Evolutionary conservation across 35 echinoderm and acorn worm species (phyloP), one percentile per base, ranked within the genome.

Genomic region (Heliocidaris erythrogramma): DNA sequence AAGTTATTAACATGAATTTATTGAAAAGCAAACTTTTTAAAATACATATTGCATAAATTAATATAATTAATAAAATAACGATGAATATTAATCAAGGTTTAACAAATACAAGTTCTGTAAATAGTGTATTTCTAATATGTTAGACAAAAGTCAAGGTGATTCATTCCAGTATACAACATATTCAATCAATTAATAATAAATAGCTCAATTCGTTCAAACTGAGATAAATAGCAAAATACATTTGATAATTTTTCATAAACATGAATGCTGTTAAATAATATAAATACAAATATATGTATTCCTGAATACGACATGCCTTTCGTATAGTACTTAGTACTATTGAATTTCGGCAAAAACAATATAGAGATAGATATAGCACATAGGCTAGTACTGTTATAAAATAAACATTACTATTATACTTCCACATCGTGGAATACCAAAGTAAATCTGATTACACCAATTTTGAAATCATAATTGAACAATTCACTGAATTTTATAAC

Each of bases 321-420:
- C 27, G 18, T n/a, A 78, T n/a, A 78, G 65, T 78, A 78, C 21
- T 21, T 78, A 78, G 65, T n/a, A 27, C 65, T 78, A 27, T 24
- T 27, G 21, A n/a, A 78, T 42, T 42, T 42, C 52, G 52, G 65
- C 27, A 27, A 71, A 71, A 27, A 78, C 65, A 78, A 78, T 78
- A 78, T 27, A 78, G 14, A n/a, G 35, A 78, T 18, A 78, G 21
- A 78, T 18, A 78, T 4, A n/a, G 65, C 18, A n/a, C 27, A 78
- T 27, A 78, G 27, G 65, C 65, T 78, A 78, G 65, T 78, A 78
- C 65, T 78, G 65, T 78, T 78, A 78, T 78, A 78, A n/a, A 78
- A 78, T 78, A 78, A n/a, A 78, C 18, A n/a, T 78, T 78, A 78
- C 65, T 78, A 21, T 78, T 7, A 21, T 7, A 78, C 27, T 27